Evolutionary conservation across 92 coral and sea anemone species (phyloP).

Genomic region (Palythoa grandiflora): DNA sequence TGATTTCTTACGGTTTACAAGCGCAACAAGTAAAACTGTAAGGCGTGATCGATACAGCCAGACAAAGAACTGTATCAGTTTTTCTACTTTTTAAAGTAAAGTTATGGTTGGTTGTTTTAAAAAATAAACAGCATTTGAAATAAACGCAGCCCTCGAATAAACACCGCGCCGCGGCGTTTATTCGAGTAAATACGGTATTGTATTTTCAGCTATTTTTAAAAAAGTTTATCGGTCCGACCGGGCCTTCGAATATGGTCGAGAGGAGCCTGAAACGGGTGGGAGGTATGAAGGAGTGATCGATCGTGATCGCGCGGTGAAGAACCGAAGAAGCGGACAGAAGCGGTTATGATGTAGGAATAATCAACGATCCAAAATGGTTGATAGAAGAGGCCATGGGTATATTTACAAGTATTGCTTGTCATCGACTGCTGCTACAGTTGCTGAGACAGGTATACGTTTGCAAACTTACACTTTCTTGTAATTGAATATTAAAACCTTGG

Average conservation of each 20-base stretch:
- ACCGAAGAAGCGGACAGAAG: neutral
- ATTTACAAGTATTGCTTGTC: constrained; percentile 90
- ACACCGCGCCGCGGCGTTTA: too few relatives aligned
- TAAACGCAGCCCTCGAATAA: too few relatives aligned
- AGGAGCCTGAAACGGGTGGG: constrained; percentile 35
- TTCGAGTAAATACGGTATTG: too few relatives aligned
- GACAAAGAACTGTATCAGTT: too few relatives aligned
- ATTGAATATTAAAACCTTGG: too few relatives aligned
- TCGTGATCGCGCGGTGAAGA: neutral
- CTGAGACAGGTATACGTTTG: constrained; percentile 85
- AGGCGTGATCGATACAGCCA: too few relatives aligned
- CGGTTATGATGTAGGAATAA: neutral
- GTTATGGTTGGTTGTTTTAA: too few relatives aligned
- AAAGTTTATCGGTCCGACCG: neutral
- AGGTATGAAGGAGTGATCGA: constrained; percentile 3
- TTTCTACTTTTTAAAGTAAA: too few relatives aligned
- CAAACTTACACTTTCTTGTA: neutral
- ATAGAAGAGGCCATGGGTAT: constrained; percentile 63
- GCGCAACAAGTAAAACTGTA: too few relatives aligned
- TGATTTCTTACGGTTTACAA: too few relatives aligned
- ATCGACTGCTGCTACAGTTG: constrained; percentile 95
- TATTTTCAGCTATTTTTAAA: too few relatives aligned
- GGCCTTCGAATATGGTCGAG: constrained; percentile 21
- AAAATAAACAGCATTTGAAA: too few relatives aligned
- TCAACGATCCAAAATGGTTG: constrained; percentile 1